Evolutionary conservation across 2,113 vertebrate species (phyloP), one percentile per base, ranked within the genome.

Genomic region (Melanerpes aurifrons): DNA sequence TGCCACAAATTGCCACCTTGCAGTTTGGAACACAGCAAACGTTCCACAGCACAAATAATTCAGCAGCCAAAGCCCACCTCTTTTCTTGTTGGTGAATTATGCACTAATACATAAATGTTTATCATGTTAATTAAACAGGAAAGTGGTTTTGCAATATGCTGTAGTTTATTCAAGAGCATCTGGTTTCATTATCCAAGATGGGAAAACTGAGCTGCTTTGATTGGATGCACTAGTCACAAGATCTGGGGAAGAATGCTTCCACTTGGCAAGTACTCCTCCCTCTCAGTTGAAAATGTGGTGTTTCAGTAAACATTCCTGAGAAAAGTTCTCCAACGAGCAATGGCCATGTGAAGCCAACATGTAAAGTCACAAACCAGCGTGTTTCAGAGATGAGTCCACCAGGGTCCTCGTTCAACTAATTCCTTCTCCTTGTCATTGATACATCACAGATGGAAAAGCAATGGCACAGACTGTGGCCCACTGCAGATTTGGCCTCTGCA

Each of bases 81-180:
- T 69, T 74, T 64, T 86, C 25, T 71, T 77, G 15, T 47, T 87
- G 31, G 26, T 78, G 31, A 86, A 77, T 64, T 86, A 68, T 66
- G 7, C 48, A 62, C 77, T 83, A 93, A 77, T 61, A 82, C 47
- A 74, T 12, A 82, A 90, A 62, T 83, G 7, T 92, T 95, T 82
- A 80, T 67, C 7, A 40, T 88, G 74, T 86, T 94, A 96, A 96
- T 95, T 95, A 95, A 95, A 86, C 32, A 68, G 40, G 76, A 95
- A 92, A 92, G 78, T 54, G 61, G 45, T 94, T 96, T 83, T 93
- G 86, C 58, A 88, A 75, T 81, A 85, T 85, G 87, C 53, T 74
- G 21, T 76, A 57, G 81, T 91, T 96, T 95, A 85, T 77, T 93
- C 57, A 91, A 92, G 61, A 93, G 71, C 94, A 94, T 94, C 92